Conservation (phyloP, 2,888 invertebrate genomes). For the Charanyca ferruginea region DNA sequence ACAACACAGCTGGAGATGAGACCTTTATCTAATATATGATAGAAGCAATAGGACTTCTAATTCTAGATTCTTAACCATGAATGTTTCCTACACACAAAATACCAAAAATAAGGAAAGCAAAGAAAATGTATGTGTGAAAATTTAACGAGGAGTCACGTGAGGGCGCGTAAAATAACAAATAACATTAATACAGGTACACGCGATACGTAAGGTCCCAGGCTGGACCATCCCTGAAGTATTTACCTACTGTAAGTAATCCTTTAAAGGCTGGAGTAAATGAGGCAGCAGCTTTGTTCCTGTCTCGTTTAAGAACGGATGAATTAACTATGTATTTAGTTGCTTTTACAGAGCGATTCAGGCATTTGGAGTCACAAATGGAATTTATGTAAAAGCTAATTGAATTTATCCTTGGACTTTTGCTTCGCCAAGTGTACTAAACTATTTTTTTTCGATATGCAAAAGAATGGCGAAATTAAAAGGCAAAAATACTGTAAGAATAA, state of each 20-base stretch:
- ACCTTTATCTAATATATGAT: too few relatives aligned
- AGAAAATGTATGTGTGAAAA: neutral
- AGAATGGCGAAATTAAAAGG: neutral
- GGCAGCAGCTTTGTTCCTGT: neutral
- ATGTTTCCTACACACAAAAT: neutral
- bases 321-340: conserved; percentile 1
- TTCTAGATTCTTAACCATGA: too few relatives aligned
- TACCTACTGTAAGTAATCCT: conserved; percentile 14
- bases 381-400: neutral
- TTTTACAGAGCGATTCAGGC: neutral
- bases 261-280: conserved; percentile 16
- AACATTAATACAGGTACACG: neutral
- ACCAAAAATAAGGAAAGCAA: neutral
- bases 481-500: neutral
- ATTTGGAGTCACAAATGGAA: too few relatives aligned
- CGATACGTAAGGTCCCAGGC: neutral
- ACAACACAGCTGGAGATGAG: too few relatives aligned
- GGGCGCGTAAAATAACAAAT: neutral
- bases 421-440: too few relatives aligned
- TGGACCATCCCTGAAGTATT: conserved; percentile 17
- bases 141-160: conserved; percentile 6
- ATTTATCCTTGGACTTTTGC: neutral
- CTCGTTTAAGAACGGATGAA: conserved; percentile 1
- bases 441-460: neutral
- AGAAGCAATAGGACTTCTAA: too few relatives aligned